Evolutionary conservation across 2,113 vertebrate species (phyloP), one percentile per base, ranked within the genome.

Genomic region (Lycaon pictus): DNA sequence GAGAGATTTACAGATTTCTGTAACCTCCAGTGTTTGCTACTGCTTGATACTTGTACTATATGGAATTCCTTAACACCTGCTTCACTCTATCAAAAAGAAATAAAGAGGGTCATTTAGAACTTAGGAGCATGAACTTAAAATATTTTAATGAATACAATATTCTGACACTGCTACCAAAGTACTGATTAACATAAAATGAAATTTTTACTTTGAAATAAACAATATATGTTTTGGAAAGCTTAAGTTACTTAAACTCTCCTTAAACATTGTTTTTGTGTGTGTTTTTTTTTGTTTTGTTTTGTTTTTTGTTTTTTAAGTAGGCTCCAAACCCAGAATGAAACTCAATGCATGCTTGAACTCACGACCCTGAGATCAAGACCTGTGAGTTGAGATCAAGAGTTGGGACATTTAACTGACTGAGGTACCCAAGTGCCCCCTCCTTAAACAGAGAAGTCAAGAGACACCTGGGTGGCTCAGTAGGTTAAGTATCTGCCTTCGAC

Each of bases 21-120:
- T 63, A 99, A 99, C 88, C 99, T 99, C 99, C 99, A 99, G 96
- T 99, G 99, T 94, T 98, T 99, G 97, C 99, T 99, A 95, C 99
- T 99, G 98, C 99, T 99, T 62, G 99, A 99, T 95, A 99, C 99
- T 98, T 99, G 99, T 22, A 99, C 98, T 89, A 99, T 99, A 97
- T 99, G 99, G 94, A 99, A 99, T 97, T 99, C 99, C 35, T 99
- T 99, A 81, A 99, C 99, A 0, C 99, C 99, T 86, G 99, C 99
- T 98, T 99, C 99, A 98, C 99, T 99, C 99, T 99, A 85, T 87
- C 71, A 98, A 62, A 86, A 93, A 97, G 88, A 77, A 95, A 96
- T 74, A 13, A 74, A 89, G 43, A 96, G 67, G 85, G 37, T 90
- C n/a, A 90, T 53, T 95, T 16, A 79, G n/a, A 23, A 95, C 53